These are phyloP conservation scores for Nasonia longicornis DNA, from an alignment of 1,140 invertebrate species.

Conservation along the genomic window DNA sequence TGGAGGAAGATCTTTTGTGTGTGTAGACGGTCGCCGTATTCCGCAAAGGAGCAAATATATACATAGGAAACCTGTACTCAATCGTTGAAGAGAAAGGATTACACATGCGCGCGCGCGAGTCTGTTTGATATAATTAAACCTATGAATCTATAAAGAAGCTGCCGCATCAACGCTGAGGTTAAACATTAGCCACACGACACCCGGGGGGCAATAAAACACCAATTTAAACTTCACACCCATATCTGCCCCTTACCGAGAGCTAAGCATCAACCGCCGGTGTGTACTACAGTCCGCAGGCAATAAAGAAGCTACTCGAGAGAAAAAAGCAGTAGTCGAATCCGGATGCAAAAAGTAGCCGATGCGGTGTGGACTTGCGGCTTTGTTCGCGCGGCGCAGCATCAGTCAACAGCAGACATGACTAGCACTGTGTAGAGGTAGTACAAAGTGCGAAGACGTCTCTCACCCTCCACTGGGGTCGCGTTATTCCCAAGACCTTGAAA, in stretches of 20 bases:
- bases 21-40: no score
- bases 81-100: no score
- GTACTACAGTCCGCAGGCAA: neutral
- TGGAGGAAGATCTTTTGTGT: slow-evolving; percentile 4
- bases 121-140: neutral
- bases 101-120: no score
- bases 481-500: slow-evolving; percentile 46
- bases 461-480: neutral
- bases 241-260: neutral
- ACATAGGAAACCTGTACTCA: no score
- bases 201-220: neutral
- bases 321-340: neutral
- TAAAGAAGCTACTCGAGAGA: neutral
- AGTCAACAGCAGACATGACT: slow-evolving; percentile 24
- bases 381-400: neutral
- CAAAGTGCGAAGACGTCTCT: slow-evolving; percentile 28
- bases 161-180: no score
- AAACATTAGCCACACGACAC: neutral
- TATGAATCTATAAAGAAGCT: neutral
- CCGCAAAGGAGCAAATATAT: no score
- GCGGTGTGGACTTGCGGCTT: neutral
- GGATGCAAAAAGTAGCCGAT: slow-evolving; percentile 24
- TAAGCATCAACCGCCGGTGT: neutral
- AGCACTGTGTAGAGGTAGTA: neutral
- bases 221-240: neutral